Percentiles rank a stretch among this genome's conserved stretches.
phyloP scores from a whole-genome alignment of 2,113 vertebrate genomes.

The Coregonus clupeaformis region DNA sequence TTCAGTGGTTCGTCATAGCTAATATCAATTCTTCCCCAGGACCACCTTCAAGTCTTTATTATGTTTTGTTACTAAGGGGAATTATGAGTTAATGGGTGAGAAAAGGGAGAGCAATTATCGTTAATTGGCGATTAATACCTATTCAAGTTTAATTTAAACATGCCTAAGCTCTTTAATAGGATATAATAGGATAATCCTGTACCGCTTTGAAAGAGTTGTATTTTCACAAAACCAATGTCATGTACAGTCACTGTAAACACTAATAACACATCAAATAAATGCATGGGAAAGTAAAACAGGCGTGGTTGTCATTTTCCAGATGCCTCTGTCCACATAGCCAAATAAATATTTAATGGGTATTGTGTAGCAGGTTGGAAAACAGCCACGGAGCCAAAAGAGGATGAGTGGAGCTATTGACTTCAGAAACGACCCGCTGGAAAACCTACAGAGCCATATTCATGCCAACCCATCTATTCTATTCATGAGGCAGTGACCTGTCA shows the following conservation, averaged over 20 bases:
- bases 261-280: constrained; percentile 9
- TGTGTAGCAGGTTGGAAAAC: constrained; percentile 40
- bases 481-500: constrained; percentile 54
- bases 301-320: background rate
- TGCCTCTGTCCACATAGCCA: background rate
- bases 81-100: constrained; percentile 33
- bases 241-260: background rate
- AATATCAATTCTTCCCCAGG: constrained; percentile 24
- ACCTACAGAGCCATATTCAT: constrained; percentile 38
- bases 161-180: constrained; percentile 37
- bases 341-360: background rate
- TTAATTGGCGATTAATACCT: constrained; percentile 54
- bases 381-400: constrained; percentile 48
- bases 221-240: constrained; percentile 10
- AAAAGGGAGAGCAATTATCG: constrained; percentile 49
- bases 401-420: constrained; percentile 63
- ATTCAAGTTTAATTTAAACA: constrained; percentile 34
- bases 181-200: constrained; percentile 33
- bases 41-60: constrained; percentile 15
- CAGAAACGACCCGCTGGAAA: constrained; percentile 58
- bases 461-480: constrained; percentile 59
- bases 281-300: constrained; percentile 1
- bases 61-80: constrained; percentile 28
- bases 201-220: constrained; percentile 18
- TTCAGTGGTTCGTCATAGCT: constrained; percentile 17